These are phyloP conservation scores for Merops nubicus DNA, from an alignment of 2,113 vertebrate genomes.

Conservation along the genomic window DNA sequence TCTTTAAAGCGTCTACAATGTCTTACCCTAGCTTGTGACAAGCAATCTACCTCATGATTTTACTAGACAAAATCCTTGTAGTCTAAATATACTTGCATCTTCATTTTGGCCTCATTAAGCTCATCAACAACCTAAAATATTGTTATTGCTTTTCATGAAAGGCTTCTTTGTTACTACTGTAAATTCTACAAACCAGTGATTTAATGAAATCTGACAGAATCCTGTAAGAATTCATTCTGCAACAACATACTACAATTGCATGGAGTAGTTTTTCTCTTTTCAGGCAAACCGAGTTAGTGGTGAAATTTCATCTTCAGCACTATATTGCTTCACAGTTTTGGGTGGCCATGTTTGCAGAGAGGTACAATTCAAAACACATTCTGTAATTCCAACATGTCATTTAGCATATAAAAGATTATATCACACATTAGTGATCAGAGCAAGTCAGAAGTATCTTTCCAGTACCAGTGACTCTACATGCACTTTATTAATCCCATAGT, in stretches of 20 bases:
- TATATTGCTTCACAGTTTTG: background rate
- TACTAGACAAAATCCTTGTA: background rate
- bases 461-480: constrained; percentile 2
- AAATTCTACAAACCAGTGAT: background rate
- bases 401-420: constrained; percentile 28
- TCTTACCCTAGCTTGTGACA: background rate
- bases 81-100: background rate
- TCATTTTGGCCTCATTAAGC: background rate
- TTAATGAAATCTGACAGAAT: background rate
- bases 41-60: background rate
- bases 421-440: background rate
- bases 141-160: background rate
- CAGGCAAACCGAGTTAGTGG: background rate
- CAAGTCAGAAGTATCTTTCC: constrained; percentile 9
- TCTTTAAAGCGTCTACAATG: background rate
- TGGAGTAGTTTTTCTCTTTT: background rate
- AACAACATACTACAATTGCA: background rate
- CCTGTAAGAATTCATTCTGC: background rate
- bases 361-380: background rate
- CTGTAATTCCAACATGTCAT: background rate
- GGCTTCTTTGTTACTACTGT: background rate
- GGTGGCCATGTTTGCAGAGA: background rate
- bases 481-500: constrained; percentile 6
- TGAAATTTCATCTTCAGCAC: background rate
- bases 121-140: background rate